phyloP scores from a whole-genome alignment of 2,888 invertebrate species.

The Maniola hyperantus region DNA sequence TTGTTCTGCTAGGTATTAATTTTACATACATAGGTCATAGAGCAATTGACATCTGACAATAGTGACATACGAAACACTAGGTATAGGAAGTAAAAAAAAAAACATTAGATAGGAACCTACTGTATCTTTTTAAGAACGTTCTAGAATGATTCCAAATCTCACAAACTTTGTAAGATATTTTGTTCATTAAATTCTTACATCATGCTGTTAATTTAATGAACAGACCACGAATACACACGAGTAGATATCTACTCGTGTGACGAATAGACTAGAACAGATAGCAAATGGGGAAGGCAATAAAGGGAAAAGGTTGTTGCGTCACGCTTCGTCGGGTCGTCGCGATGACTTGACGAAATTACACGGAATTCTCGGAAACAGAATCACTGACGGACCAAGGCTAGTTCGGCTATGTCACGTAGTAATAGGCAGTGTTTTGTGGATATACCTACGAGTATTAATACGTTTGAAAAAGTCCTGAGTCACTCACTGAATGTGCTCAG shows the following conservation, averaged over 20 bases:
- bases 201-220: not conserved
- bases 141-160: not conserved
- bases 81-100: not conserved
- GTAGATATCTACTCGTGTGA: no score
- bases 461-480: no score
- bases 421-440: no score
- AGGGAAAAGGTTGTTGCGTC: conserved; percentile 6
- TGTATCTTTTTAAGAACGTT: no score
- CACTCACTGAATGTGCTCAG: no score
- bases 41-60: not conserved
- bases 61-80: not conserved
- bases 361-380: conserved; percentile 1
- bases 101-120: not conserved
- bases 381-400: not conserved
- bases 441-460: no score
- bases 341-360: conserved; percentile 8
- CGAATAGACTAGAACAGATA: not conserved
- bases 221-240: no score
- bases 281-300: conserved; percentile 5
- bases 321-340: conserved; percentile 7
- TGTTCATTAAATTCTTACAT: not conserved
- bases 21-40: not conserved
- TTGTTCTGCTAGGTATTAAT: not conserved
- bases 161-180: not conserved
- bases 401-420: not conserved